Evolutionary conservation across 2,888 invertebrate genomes (phyloP), one percentile per base, ranked within the genome.

Genomic region (Diaphora mendica): DNA sequence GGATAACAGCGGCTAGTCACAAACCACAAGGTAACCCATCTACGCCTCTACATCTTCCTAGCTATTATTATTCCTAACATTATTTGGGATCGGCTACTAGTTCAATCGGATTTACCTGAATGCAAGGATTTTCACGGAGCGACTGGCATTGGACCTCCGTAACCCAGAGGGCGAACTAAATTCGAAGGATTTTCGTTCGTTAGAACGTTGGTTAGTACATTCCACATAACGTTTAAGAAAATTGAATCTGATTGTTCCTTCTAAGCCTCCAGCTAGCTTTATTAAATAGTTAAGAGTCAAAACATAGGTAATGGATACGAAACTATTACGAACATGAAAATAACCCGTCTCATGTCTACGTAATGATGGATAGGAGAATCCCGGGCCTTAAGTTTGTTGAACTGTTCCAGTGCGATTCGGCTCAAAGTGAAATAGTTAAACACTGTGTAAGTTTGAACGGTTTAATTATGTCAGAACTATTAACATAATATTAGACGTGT

Each of bases 371-470:
- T 59, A 59, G 13, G 59, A 3, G 26, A 59, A 55, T 13, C 59
- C 26, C 26, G 26, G 26, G 13, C 4, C 15, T 26, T 13, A 59
- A 59, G 59, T 26, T 59, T 59, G 59, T 59, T 59, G 26, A 26
- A 26, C 59, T 59, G 26, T 59, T 26, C 0, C 26, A 26, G 59
- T 59, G 26, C 59, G 26, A 26, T 26, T 3, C 13, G 26, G 59
- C 59, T 59, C 59, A 59, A 59, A 59, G 59, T 59, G 26, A 59
- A 59, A 26, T 59, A 59, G 59, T 59, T 59, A n/a, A 26, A 26
- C 1, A 26, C 4, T 59, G 59, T 59, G 4, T n/a, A n/a, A 59
- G 59, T 59, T 59, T 26, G 3, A 59, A 26, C 13, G 26, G 26
- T 59, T 59, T 59, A 59, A 59, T 26, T 26, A 59, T n/a, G 59